These are phyloP conservation scores for Mactra quadrangularis DNA, from an alignment of 1,140 invertebrate species.

Conservation along the genomic window DNA sequence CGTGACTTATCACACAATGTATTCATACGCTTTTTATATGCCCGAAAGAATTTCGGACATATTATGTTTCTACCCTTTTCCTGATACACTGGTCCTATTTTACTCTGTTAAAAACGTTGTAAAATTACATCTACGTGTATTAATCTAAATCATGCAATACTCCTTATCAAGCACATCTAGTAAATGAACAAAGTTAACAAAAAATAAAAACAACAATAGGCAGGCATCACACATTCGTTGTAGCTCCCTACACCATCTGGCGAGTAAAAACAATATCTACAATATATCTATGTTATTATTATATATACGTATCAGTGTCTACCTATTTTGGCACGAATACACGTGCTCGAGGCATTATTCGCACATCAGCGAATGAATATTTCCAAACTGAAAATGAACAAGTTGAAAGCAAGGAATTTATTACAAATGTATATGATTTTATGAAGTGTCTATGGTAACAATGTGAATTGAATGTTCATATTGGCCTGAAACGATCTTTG, in stretches of 20 bases:
- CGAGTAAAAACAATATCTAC: background rate
- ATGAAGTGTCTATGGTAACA: background rate
- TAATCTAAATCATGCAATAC: background rate
- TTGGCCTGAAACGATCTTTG: background rate
- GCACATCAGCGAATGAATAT: conserved; percentile 57
- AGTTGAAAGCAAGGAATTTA: background rate
- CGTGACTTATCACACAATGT: too few relatives aligned
- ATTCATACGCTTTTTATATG: too few relatives aligned
- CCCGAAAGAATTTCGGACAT: too few relatives aligned
- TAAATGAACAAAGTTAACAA: too few relatives aligned
- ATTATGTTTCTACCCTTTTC: too few relatives aligned
- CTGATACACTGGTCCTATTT: too few relatives aligned
- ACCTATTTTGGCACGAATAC: conserved; percentile 61
- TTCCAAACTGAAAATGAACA: conserved; percentile 58
- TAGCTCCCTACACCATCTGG: background rate
- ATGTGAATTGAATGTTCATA: background rate
- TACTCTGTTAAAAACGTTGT: too few relatives aligned
- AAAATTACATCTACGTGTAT: too few relatives aligned
- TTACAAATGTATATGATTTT: background rate
- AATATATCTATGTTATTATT: background rate
- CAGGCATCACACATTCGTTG: conserved; percentile 3
- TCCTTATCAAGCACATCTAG: too few relatives aligned
- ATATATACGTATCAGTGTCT: conserved; percentile 10
- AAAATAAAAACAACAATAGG: conserved; percentile 1
- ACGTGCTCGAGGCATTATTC: conserved; percentile 55